phyloP scores from a whole-genome alignment of 2,797 vertebrate genomes.

The Caiman crocodilus region DNA sequence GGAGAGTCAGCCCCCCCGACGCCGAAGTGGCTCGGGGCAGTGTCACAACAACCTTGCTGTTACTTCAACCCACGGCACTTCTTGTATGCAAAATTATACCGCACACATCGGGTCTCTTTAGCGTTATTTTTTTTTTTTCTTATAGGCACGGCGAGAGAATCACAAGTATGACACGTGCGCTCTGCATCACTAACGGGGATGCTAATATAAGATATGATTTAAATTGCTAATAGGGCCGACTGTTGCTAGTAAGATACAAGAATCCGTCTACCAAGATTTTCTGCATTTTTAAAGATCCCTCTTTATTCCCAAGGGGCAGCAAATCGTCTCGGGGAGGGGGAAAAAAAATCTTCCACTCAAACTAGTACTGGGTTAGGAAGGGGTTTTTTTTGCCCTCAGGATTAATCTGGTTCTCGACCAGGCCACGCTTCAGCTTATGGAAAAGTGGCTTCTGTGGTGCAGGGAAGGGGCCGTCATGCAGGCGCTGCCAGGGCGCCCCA shows the following conservation, averaged over 20 bases:
- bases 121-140: background rate
- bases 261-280: conserved; percentile 74
- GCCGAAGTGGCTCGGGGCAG: background rate
- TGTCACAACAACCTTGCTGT: background rate
- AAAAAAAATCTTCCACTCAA: conserved; percentile 41
- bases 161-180: conserved; percentile 63
- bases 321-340: conserved; percentile 31
- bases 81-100: background rate
- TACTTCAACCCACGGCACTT: background rate
- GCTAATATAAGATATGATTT: conserved; percentile 69
- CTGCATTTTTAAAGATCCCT: conserved; percentile 74
- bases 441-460: background rate
- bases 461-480: background rate
- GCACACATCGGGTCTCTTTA: background rate
- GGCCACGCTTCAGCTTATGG: background rate
- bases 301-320: conserved; percentile 68
- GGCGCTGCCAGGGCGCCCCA: background rate
- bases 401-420: rapidly evolving
- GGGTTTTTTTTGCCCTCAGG: background rate
- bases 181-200: conserved; percentile 75
- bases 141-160: conserved; percentile 27
- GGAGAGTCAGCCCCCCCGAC: no score
- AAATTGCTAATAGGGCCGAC: conserved; percentile 69
- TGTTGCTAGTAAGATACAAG: conserved; percentile 73
- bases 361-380: background rate